phyloP scores from a whole-genome alignment of 1,140 invertebrate species.

The Tribolium madens region DNA sequence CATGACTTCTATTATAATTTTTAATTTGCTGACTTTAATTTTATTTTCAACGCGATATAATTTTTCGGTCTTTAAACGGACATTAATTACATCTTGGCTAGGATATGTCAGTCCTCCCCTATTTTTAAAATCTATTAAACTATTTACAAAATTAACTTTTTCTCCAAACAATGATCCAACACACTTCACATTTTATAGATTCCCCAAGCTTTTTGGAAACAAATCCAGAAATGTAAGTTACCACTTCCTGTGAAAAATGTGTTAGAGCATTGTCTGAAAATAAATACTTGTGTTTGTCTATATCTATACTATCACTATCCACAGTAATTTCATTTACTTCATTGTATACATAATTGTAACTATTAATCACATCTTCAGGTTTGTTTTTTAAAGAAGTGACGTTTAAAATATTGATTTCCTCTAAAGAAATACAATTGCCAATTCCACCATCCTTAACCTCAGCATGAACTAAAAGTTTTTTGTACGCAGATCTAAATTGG shows the following conservation, averaged over 20 bases:
- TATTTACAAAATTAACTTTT: slow-evolving; percentile 38
- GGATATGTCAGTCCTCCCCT: background rate
- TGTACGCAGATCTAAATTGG: slow-evolving; percentile 48
- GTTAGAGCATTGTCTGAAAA: no score
- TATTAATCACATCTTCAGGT: slow-evolving; percentile 21
- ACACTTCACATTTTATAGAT: slow-evolving; percentile 49
- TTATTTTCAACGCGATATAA: background rate
- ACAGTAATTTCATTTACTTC: background rate
- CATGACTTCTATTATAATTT: background rate
- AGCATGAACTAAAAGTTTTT: slow-evolving; percentile 43
- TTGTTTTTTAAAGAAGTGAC: background rate
- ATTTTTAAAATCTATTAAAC: slow-evolving; percentile 41
- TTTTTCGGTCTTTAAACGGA: background rate
- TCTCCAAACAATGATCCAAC: slow-evolving; percentile 35
- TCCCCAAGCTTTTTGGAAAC: slow-evolving; percentile 28
- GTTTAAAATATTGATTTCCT: slow-evolving; percentile 48
- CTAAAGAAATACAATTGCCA: slow-evolving; percentile 41
- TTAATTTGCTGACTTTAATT: background rate
- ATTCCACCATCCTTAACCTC: slow-evolving; percentile 44
- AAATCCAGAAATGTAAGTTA: slow-evolving; percentile 48
- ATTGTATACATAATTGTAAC: slow-evolving; percentile 26
- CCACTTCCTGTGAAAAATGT: slow-evolving; percentile 31
- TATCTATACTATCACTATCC: background rate
- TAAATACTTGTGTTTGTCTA: background rate
- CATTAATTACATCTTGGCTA: background rate